Evolutionary conservation across 2,113 vertebrate species (phyloP), one percentile per base, ranked within the genome.

Genomic region (Mus spicilegus): DNA sequence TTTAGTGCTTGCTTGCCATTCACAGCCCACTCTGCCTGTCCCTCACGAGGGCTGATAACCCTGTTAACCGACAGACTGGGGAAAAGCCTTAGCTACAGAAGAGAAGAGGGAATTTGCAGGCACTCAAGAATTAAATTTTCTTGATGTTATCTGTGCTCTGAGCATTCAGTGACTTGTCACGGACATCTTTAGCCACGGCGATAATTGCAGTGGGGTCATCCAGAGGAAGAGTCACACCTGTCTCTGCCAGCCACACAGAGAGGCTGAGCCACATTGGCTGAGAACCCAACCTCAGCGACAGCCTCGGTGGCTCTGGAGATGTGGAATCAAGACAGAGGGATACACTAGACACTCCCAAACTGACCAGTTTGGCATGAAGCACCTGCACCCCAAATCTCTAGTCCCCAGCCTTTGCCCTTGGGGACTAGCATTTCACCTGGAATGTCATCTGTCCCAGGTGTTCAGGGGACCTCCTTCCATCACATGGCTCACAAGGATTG

Each of bases 1-100:
- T 86, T 94, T 97, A 89, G 67, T 88, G 89, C 94, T 92, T 6
- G 54, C 75, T 82, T 93, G 93, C 93, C 91, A 42, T 84, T 84
- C 86, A 36, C 30, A 67, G 56, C 54, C 77, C 30, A 36, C 75
- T 33, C 90, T 65, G 49, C 16, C 54, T 39, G 12, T 67, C 84
- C 78, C n/a, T 91, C 63, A 0, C 11, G 24, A 93, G 82, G 11
- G 51, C 90, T 91, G 88, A 90, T 81, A 77, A 85, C 87, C 78
- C 95, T 26, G 76, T 88, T 93, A 69, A 58, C 86, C 42, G 76
- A 65, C 81, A 11, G 89, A 58, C 24, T 12, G 51, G 30, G 7
- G 5, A 10, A 19, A 82, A 42, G 65, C 87, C 78, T 89, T 12
- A 88, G 95, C 84, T 90, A 20, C 36, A 75, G 56, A 46, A 54